phyloP scores from a whole-genome alignment of 1,140 invertebrate genomes.

The Magallana ariakensis region DNA sequence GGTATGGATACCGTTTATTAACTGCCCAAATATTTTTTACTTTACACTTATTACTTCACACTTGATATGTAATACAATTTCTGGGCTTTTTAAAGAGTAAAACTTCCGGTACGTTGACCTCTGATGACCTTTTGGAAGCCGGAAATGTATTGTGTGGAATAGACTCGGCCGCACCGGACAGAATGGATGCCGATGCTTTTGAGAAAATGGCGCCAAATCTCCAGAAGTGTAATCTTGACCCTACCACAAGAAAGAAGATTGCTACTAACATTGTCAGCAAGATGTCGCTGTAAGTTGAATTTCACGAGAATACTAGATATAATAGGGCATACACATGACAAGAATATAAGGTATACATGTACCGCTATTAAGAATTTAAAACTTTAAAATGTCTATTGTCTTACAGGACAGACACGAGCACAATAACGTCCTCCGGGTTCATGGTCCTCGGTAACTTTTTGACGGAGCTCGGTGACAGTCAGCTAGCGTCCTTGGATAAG shows the following conservation, averaged over 20 bases:
- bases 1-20: neutral
- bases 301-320: no score
- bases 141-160: slow-evolving; percentile 53
- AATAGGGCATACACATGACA: no score
- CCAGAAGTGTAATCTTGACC: slow-evolving; percentile 46
- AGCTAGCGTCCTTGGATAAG: slow-evolving; percentile 17
- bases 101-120: slow-evolving; percentile 46
- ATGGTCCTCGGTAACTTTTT: slow-evolving; percentile 20
- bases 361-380: neutral
- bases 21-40: no score
- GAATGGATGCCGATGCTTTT: slow-evolving; percentile 46
- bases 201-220: slow-evolving; percentile 43
- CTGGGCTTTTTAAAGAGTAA: slow-evolving; percentile 42
- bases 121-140: slow-evolving; percentile 50
- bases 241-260: slow-evolving; percentile 24
- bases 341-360: no score
- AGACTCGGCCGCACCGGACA: neutral
- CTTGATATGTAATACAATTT: no score
- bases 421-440: neutral
- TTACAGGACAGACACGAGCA: slow-evolving; percentile 23
- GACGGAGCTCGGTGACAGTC: slow-evolving; percentile 1
- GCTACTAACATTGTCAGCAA: slow-evolving; percentile 37
- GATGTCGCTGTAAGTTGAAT: slow-evolving; percentile 45
- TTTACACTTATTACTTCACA: no score
- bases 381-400: no score